Conservation (phyloP, 2,888 invertebrate genomes). For the Stenodera caucasica region DNA sequence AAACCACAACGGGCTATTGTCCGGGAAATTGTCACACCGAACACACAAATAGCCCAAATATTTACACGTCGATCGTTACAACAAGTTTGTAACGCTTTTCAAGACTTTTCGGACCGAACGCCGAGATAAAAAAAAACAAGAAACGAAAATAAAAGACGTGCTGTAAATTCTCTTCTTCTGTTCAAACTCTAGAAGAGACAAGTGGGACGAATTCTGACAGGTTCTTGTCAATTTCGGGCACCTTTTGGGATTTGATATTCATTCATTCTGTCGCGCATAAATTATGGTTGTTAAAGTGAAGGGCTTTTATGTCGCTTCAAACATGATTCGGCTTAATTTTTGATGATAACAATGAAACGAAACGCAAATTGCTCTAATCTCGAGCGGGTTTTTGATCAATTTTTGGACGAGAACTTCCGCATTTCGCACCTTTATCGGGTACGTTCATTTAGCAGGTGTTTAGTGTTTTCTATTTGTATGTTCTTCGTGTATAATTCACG, state of each 20-base stretch:
- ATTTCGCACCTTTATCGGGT: too few species aligned
- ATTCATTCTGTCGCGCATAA: constrained; percentile 21
- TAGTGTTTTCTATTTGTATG: constrained; percentile 2
- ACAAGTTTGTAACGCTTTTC: background rate
- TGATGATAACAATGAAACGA: constrained; percentile 20
- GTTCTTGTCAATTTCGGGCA: constrained; percentile 4
- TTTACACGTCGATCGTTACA: background rate
- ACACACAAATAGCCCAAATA: background rate
- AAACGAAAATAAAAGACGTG: background rate
- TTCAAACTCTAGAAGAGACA: background rate
- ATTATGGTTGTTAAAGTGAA: constrained; percentile 17
- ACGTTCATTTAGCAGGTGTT: background rate
- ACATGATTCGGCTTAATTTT: constrained; percentile 20
- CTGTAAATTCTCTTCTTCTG: background rate
- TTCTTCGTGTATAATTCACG: constrained; percentile 8
- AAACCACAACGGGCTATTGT: background rate
- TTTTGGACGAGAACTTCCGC: too few species aligned
- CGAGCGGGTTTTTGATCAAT: too few species aligned
- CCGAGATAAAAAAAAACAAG: background rate
- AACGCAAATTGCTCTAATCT: background rate
- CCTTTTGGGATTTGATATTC: constrained; percentile 16
- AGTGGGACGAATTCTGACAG: constrained; percentile 5
- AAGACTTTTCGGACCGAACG: background rate
- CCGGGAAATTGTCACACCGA: background rate
- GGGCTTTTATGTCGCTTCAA: constrained; percentile 11